Conservation (phyloP, 2,888 invertebrate species). For the Meandrusa payeni region DNA sequence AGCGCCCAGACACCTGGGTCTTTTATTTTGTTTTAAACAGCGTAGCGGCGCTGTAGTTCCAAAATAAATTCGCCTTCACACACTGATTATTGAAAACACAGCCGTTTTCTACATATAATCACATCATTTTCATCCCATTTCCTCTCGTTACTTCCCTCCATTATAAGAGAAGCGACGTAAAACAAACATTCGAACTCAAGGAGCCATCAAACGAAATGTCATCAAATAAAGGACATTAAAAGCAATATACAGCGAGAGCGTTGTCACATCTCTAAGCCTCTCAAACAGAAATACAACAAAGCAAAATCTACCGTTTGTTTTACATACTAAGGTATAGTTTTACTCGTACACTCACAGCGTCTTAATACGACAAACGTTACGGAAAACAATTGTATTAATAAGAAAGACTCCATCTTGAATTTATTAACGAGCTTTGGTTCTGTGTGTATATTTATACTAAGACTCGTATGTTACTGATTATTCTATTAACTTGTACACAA, state of each 20-base stretch:
- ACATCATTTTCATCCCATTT: slow-evolving; percentile 3
- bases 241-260: slow-evolving; percentile 11
- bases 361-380: slow-evolving; percentile 4
- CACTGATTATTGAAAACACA: too few relatives aligned
- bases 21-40: too few relatives aligned
- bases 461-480: too few relatives aligned
- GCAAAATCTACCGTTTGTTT: background rate
- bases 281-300: background rate
- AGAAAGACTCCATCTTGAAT: slow-evolving; percentile 18
- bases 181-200: slow-evolving; percentile 17
- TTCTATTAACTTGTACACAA: too few relatives aligned
- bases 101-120: slow-evolving; percentile 5
- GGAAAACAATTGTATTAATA: slow-evolving; percentile 21
- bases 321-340: background rate
- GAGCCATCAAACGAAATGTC: slow-evolving; percentile 17
- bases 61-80: too few relatives aligned
- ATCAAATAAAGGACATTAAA: slow-evolving; percentile 20
- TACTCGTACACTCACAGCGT: too few relatives aligned
- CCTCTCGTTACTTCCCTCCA: background rate
- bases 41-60: too few relatives aligned
- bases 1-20: too few relatives aligned
- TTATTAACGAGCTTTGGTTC: slow-evolving; percentile 1
- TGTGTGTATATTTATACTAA: background rate
- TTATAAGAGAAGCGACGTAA: slow-evolving; percentile 9
- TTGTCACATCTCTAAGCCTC: slow-evolving; percentile 5